Evolutionary conservation across 2,113 vertebrate genomes (phyloP).

Genomic region (Aleadryas rufinucha): DNA sequence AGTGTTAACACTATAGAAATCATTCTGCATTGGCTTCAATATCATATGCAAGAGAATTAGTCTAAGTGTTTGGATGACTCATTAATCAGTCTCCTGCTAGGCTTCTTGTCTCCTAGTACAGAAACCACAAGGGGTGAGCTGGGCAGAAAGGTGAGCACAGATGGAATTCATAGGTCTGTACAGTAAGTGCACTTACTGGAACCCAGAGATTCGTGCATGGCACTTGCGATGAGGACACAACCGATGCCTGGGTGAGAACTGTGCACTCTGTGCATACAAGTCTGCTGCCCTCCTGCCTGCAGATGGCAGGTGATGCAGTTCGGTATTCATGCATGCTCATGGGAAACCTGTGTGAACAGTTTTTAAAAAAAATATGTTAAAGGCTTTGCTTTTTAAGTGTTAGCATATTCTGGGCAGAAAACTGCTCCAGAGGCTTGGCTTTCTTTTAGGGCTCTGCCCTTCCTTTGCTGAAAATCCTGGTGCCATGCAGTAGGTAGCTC

Average conservation of each 20-base stretch:
- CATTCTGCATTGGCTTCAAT: neutral
- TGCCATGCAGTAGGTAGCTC: neutral
- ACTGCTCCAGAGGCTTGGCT: neutral
- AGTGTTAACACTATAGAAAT: neutral
- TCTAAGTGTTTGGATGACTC: neutral
- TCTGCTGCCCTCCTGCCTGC: neutral
- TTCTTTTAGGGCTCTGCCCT: neutral
- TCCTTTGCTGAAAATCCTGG: neutral
- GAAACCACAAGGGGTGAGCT: neutral
- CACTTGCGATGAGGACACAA: neutral
- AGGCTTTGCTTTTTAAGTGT: neutral
- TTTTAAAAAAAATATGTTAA: neutral
- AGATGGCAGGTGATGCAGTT: neutral
- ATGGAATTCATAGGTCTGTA: neutral
- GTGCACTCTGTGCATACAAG: accelerated
- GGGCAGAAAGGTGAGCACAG: neutral
- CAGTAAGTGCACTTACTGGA: neutral
- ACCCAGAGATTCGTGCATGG: neutral
- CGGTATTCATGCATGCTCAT: neutral
- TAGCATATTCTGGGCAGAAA: neutral
- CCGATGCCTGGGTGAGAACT: neutral
- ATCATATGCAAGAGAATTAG: neutral
- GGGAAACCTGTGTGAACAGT: neutral
- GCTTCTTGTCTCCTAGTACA: neutral
- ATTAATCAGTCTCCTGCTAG: neutral